These are phyloP conservation scores for Tachina grossa DNA, from an alignment of 2,888 invertebrate species.

Conservation along the genomic window DNA sequence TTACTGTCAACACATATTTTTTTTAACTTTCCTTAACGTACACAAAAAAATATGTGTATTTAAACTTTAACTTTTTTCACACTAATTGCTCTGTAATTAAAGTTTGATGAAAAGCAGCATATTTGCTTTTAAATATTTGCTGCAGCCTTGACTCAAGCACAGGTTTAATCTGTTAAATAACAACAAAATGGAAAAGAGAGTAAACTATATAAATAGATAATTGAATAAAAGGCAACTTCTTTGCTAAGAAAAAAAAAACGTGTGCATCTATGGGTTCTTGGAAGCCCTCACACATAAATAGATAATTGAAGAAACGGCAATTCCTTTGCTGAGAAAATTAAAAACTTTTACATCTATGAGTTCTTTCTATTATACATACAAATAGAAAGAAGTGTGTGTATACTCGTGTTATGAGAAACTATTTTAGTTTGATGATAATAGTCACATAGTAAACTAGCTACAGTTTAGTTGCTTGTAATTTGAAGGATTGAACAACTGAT, in stretches of 20 bases:
- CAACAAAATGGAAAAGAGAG: not conserved
- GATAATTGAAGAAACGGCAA: too few relatives aligned
- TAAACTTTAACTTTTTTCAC: slow-evolving; percentile 35
- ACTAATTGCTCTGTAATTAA: slow-evolving; percentile 66
- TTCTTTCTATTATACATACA: not conserved
- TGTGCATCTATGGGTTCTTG: too few relatives aligned
- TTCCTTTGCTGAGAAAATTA: not conserved
- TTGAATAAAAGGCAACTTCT: too few relatives aligned
- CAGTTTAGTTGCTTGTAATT: too few relatives aligned
- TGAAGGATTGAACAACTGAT: too few relatives aligned
- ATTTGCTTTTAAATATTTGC: slow-evolving; percentile 21
- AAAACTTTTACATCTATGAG: slow-evolving; percentile 7
- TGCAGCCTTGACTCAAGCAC: not conserved
- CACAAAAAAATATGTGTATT: not conserved
- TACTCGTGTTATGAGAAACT: not conserved
- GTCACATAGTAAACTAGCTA: too few relatives aligned
- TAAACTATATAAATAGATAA: too few relatives aligned
- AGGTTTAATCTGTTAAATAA: slow-evolving; percentile 14
- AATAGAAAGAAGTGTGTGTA: not conserved
- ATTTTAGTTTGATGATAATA: not conserved
- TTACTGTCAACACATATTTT: slow-evolving; percentile 34
- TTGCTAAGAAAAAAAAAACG: too few relatives aligned
- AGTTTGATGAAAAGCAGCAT: slow-evolving; percentile 57
- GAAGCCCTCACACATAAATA: too few relatives aligned
- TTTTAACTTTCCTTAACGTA: slow-evolving; percentile 6